Percentiles rank a stretch among this genome's conserved stretches.
Conservation (phyloP, 2,113 vertebrate genomes). For the Etheostoma cragini region DNA sequence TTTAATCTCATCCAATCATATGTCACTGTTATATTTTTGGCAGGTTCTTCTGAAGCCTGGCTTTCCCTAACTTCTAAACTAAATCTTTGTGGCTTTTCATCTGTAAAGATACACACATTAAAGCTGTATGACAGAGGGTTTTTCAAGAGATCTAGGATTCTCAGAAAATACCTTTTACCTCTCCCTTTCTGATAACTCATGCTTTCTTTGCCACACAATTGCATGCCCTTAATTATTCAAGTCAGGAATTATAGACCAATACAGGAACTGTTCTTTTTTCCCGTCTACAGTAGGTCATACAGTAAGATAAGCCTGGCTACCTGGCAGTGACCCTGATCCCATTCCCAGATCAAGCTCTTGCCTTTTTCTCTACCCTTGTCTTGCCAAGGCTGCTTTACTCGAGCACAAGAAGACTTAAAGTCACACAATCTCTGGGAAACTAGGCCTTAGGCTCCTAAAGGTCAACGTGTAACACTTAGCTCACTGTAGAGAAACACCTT, state of each 20-base stretch:
- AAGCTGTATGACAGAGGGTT: neutral
- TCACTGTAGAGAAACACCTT: slow-evolving; percentile 70
- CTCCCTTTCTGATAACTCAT: neutral
- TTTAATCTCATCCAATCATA: neutral
- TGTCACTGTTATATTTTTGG: neutral
- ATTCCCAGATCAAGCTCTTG: slow-evolving; percentile 21
- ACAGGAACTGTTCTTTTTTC: neutral
- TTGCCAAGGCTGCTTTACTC: slow-evolving; percentile 20
- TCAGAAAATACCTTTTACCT: neutral
- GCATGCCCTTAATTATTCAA: neutral
- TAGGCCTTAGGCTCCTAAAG: slow-evolving; percentile 59
- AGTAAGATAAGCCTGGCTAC: slow-evolving; percentile 23
- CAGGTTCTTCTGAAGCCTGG: neutral
- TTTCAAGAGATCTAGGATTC: neutral
- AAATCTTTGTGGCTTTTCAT: neutral
- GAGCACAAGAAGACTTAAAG: slow-evolving; percentile 46
- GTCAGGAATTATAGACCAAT: slow-evolving; percentile 3
- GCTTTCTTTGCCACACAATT: neutral
- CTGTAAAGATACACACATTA: neutral
- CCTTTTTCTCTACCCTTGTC: slow-evolving; percentile 16
- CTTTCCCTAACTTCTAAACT: neutral
- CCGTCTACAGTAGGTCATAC: slow-evolving; percentile 14
- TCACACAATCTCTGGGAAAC: slow-evolving; percentile 62
- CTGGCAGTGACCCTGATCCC: slow-evolving; percentile 27
- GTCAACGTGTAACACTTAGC: slow-evolving; percentile 73